phyloP scores from a whole-genome alignment of 2,888 invertebrate genomes.

The Drosophila limbata region DNA sequence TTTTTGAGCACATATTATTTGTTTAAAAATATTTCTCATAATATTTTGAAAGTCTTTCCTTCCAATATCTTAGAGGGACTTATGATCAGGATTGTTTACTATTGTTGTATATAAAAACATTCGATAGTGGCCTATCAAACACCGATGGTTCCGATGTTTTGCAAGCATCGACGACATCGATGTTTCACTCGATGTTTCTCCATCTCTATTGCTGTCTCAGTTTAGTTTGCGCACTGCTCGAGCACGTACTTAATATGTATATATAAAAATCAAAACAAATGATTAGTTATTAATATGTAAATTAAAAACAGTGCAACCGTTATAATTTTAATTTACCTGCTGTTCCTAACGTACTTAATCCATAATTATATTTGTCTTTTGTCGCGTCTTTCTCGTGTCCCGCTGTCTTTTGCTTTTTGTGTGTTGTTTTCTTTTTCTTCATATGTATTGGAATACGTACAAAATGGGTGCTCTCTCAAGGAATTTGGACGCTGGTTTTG shows the following conservation, averaged over 20 bases:
- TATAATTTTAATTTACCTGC: slow-evolving; percentile 37
- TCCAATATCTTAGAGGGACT: no score
- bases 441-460: slow-evolving; percentile 32
- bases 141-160: no score
- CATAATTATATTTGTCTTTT: slow-evolving; percentile 14
- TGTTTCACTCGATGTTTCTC: no score
- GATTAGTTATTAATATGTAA: slow-evolving; percentile 44
- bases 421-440: slow-evolving; percentile 13
- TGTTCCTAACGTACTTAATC: slow-evolving; percentile 50
- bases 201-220: no score
- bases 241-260: slow-evolving; percentile 34
- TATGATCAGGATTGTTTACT: no score
- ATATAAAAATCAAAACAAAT: slow-evolving; percentile 8
- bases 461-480: slow-evolving; percentile 50
- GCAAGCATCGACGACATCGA: no score
- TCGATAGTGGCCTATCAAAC: no score
- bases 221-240: slow-evolving; percentile 19
- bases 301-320: slow-evolving; percentile 30
- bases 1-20: no score
- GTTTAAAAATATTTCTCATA: no score
- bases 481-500: slow-evolving; percentile 29
- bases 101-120: no score
- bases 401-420: slow-evolving; percentile 22
- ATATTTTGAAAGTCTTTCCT: no score
- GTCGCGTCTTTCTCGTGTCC: slow-evolving; percentile 21